A percentile compares a stretch with the other conserved stretches of the same genome.
Conservation (phyloP, 2,888 invertebrate genomes). For the Limnephilus rhombicus region DNA sequence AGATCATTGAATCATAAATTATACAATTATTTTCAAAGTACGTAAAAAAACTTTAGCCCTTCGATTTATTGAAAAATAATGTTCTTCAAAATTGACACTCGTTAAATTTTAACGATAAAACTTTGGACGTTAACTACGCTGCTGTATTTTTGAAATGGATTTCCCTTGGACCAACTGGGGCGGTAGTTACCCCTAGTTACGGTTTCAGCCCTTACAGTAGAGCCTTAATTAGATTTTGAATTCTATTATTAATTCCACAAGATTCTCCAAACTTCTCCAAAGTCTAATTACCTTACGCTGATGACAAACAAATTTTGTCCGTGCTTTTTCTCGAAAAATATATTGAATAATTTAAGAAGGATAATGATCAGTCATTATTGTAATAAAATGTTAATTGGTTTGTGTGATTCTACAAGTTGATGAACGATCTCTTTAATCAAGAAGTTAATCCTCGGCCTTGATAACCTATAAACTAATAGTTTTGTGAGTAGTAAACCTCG, state of each 20-base stretch:
- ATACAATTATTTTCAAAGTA: not conserved
- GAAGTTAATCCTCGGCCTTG: too few species aligned
- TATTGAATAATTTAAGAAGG: not conserved
- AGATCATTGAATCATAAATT: not conserved
- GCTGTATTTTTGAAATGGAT: not conserved
- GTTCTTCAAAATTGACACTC: slow-evolving; percentile 32
- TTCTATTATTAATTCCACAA: not conserved
- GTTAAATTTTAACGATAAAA: not conserved
- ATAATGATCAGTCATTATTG: not conserved
- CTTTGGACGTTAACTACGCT: not conserved
- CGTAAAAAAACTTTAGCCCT: not conserved
- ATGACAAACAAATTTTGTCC: not conserved
- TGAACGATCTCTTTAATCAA: not conserved
- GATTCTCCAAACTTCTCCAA: not conserved
- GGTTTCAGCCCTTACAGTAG: slow-evolving; percentile 12
- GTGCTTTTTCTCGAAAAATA: not conserved
- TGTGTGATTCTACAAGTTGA: not conserved
- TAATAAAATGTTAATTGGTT: not conserved
- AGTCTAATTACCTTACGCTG: not conserved
- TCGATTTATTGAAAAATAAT: not conserved
- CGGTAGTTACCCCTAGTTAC: not conserved
- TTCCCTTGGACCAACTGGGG: not conserved
- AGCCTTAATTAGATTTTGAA: not conserved
- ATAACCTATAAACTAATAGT: too few species aligned
- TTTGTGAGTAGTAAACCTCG: too few species aligned